Evolutionary conservation across 2,888 invertebrate genomes (phyloP), one percentile per base, ranked within the genome.

Genomic region (Emesis russula): DNA sequence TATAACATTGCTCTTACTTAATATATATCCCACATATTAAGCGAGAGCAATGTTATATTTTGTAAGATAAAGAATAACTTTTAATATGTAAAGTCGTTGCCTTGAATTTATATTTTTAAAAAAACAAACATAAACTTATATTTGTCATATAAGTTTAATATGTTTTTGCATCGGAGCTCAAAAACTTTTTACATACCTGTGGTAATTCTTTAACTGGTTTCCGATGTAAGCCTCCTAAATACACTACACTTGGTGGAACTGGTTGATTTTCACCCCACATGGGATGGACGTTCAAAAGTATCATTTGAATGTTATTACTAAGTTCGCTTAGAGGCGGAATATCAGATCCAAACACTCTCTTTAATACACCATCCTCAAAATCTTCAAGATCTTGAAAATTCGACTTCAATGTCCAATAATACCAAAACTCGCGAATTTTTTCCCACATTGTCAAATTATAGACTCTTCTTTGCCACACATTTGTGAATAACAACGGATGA

Each of bases 141-240:
- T 25, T 25, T 25, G 25, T 25, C 25, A 25, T 25, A 25, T 25
- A 25, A 25, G 25, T 25, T 0, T 25, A 25, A 25, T 25, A 25
- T 25, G 25, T 25, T 25, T 25, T 25, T 25, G 1, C 25, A 25
- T 25, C 25, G 25, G 25, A 25, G 1, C 25, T 25, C 25, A 25
- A 25, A 25, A 25, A 25, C 25, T 25, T 25, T 13, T 44, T 7
- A 63, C 78, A 66, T 80, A 88, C 88, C 83, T 84, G 13, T 6
- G 97, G 97, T 77, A 98, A 89, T 6, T 96, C 93, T 76, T 97
- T 95, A 6, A 94, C 78, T 3, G 95, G 94, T 31, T 94, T 94
- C 58, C 96, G 95, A 83, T 97, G 97, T 74, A 97, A 94, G n/a
- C 97, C 98, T 44, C 98, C 97, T 80, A 97, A 96, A 78, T 96